A percentile compares a stretch with the other conserved stretches of the same genome.
phyloP scores from a whole-genome alignment of 2,888 invertebrate genomes.

The Meteorus colon region DNA sequence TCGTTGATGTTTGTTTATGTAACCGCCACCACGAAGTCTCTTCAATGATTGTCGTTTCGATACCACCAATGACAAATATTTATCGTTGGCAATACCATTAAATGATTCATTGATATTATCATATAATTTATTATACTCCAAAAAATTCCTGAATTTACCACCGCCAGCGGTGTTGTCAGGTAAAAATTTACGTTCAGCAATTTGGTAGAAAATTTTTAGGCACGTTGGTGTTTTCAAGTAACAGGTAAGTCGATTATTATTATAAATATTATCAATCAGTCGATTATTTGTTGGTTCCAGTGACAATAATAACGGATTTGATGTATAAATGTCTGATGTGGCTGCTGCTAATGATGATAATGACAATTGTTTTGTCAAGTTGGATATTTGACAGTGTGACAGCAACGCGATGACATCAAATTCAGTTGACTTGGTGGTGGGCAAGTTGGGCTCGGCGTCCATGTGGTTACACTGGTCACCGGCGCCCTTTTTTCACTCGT shows the following conservation, averaged over 20 bases:
- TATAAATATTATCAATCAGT: constrained; percentile 10
- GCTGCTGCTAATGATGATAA: neutral
- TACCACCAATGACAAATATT: constrained; percentile 3
- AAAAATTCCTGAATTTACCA: constrained; percentile 34
- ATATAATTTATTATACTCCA: constrained; percentile 9
- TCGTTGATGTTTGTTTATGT: neutral
- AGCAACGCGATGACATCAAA: constrained; percentile 60
- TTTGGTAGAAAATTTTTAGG: constrained; percentile 40
- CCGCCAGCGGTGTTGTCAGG: constrained; percentile 52
- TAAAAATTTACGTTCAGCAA: constrained; percentile 23
- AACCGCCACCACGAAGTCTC: neutral
- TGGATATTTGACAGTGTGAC: constrained; percentile 61
- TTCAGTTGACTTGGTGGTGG: constrained; percentile 61
- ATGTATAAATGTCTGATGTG: neutral
- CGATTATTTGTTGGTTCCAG: constrained; percentile 1
- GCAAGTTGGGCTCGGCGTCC: constrained; percentile 69
- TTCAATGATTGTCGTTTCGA: constrained; percentile 7
- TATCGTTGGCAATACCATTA: neutral
- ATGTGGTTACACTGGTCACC: constrained; percentile 72
- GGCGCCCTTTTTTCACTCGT: constrained; percentile 52
- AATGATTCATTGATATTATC: constrained; percentile 26
- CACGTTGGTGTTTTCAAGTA: constrained; percentile 46
- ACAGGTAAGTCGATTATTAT: constrained; percentile 8
- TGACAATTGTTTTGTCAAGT: constrained; percentile 57
- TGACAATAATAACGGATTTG: neutral